Conservation (phyloP, 2,113 vertebrate genomes). For the Struthidea cinerea region DNA sequence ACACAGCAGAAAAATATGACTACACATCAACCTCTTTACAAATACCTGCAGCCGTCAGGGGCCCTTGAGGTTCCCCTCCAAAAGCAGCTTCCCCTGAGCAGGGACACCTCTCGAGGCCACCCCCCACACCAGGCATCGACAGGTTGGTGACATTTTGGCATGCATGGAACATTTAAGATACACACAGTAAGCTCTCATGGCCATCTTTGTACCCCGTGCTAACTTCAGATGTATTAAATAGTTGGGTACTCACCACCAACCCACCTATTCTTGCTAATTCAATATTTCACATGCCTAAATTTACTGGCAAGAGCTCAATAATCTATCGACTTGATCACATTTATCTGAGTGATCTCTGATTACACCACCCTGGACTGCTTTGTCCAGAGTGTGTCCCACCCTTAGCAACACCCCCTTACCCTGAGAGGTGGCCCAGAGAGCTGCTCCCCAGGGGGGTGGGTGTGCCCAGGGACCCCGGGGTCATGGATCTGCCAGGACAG, state of each 20-base stretch:
- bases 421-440: background rate
- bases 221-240: background rate
- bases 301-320: background rate
- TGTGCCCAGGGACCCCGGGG: background rate
- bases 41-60: background rate
- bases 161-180: no score
- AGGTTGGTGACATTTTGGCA: background rate
- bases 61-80: background rate
- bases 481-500: background rate
- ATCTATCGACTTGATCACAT: no score
- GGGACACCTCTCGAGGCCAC: background rate
- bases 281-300: background rate
- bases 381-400: background rate
- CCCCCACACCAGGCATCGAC: accelerated
- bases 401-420: background rate
- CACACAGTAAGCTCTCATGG: background rate
- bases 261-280: background rate
- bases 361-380: background rate
- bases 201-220: no score
- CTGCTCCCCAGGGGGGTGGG: background rate
- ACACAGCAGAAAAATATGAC: background rate
- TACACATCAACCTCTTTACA: background rate
- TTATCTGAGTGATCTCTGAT: background rate
- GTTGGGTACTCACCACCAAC: background rate
- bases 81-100: background rate